phyloP scores from a whole-genome alignment of 2,113 vertebrate species.

The Scomber colias region DNA sequence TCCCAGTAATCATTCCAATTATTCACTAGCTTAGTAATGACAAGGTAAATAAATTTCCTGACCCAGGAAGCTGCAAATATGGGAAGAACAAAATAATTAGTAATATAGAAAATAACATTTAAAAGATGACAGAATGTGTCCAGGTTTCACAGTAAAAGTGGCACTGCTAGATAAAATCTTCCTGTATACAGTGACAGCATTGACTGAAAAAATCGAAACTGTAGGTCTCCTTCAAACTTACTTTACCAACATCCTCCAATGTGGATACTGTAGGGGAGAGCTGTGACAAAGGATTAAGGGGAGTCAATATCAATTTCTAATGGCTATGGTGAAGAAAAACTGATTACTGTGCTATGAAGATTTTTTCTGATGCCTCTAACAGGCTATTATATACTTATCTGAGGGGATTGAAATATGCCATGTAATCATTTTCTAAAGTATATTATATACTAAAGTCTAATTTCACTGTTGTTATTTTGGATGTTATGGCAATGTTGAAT shows the following conservation, averaged over 20 bases:
- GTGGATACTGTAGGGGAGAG: not conserved
- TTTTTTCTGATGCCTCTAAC: conserved; percentile 13
- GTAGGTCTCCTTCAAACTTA: conserved; percentile 31
- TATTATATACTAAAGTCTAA: conserved; percentile 5
- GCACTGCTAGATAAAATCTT: not conserved
- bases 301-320: conserved; percentile 35
- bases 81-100: not conserved
- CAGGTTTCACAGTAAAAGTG: conserved; percentile 5
- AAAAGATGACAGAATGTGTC: not conserved
- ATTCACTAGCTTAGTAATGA: not conserved
- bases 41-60: not conserved
- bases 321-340: conserved; percentile 14
- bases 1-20: not conserved
- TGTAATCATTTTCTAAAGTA: conserved; percentile 17
- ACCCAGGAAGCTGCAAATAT: not conserved
- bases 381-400: not conserved
- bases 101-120: not conserved
- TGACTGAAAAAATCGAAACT: conserved; percentile 22
- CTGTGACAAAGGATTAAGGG: conserved; percentile 29
- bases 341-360: conserved; percentile 8
- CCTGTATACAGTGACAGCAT: conserved; percentile 5
- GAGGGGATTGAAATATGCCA: not conserved
- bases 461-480: conserved; percentile 9
- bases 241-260: conserved; percentile 17
- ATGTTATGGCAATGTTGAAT: not conserved